Conservation (phyloP, 30 jellyfish, hydroid and myxozoan species). For the Chrysaora quinquecirrha region DNA sequence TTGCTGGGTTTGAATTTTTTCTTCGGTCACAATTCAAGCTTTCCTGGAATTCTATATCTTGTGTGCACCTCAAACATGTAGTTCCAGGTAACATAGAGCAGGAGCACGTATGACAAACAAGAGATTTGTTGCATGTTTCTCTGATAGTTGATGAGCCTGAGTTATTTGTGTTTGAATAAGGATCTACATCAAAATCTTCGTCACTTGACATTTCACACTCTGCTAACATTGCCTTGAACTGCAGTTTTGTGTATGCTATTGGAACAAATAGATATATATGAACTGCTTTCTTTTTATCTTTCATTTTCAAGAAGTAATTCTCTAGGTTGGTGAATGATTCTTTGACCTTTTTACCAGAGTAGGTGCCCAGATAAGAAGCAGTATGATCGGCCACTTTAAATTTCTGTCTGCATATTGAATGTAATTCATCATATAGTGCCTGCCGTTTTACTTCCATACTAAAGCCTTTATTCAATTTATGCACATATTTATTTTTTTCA, state of each 20-base stretch:
- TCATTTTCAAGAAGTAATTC: neutral
- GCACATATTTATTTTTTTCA: neutral
- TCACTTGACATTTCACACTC: neutral
- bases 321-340: neutral
- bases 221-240: neutral
- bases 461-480: neutral
- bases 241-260: neutral
- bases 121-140: neutral
- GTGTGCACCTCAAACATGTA: neutral
- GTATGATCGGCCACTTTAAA: neutral
- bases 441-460: neutral
- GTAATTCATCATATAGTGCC: neutral
- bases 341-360: neutral
- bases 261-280: neutral
- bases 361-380: neutral
- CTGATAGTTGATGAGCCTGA: conserved; percentile 1
- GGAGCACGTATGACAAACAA: neutral
- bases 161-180: neutral
- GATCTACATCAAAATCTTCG: neutral
- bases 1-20: neutral
- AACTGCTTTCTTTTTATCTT: neutral
- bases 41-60: neutral
- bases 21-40: neutral
- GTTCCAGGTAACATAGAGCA: neutral
- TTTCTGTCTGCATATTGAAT: neutral